phyloP scores from a whole-genome alignment of 1,140 invertebrate species.

The Maconellicoccus hirsutus region DNA sequence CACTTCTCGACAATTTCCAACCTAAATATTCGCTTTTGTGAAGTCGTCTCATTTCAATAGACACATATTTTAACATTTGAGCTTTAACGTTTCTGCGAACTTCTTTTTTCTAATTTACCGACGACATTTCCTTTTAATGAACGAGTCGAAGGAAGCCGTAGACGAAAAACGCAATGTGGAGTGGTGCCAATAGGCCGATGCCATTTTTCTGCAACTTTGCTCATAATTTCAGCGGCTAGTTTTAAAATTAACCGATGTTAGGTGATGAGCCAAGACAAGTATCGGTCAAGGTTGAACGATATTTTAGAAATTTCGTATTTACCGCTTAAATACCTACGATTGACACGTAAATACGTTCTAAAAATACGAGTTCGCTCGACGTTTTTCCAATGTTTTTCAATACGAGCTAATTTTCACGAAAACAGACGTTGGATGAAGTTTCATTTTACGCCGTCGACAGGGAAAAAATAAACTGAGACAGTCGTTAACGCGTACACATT shows the following conservation, averaged over 20 bases:
- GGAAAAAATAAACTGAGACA: background rate
- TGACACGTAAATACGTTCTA: background rate
- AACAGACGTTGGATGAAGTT: background rate
- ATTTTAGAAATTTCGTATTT: background rate
- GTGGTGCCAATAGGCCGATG: background rate
- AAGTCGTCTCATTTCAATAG: too few relatives aligned
- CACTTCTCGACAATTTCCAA: too few relatives aligned
- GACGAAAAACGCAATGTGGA: conserved; percentile 2
- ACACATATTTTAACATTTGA: too few relatives aligned
- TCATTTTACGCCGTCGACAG: background rate
- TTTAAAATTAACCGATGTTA: background rate
- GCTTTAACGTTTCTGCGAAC: too few relatives aligned
- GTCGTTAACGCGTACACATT: background rate
- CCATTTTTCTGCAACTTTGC: background rate
- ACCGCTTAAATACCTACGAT: background rate
- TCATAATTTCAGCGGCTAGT: background rate
- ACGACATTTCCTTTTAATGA: too few relatives aligned
- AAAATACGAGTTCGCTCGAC: background rate
- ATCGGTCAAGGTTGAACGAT: background rate
- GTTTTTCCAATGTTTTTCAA: background rate
- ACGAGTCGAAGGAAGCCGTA: background rate
- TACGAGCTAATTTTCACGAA: background rate
- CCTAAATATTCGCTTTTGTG: too few relatives aligned
- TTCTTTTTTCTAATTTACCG: too few relatives aligned
- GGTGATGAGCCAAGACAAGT: conserved; percentile 2